Base-by-base conservation (phyloP, 2,888 invertebrate species). In the Blastobasis lacticolella region DNA sequence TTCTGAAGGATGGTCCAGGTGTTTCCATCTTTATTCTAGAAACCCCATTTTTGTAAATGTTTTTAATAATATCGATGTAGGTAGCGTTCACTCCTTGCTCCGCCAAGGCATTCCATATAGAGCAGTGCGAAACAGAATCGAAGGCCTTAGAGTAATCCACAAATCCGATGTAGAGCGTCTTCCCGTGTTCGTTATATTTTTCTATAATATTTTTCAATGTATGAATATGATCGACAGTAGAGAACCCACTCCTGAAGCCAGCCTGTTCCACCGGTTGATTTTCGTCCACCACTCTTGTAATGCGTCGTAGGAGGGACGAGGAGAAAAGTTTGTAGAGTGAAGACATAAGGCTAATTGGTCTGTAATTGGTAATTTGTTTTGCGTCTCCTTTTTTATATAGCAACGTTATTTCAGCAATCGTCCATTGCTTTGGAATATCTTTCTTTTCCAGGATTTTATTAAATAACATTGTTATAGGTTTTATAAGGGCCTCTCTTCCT, bases 361-460 rank as follows among this genome's bases (percentile, higher is more conserved):
- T 43, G 10, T 56, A 56, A 36, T 55, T 55, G 5, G 38, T 10
- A 5, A 56, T 51, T 45, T 53, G 51, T 36, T 43, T 9, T 10
- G 53, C 48, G 53, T 56, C 48, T 49, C 54, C 53, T 52, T 56
- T 56, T 47, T 56, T 55, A 38, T 58, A 55, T 0, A 56, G 7
- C 4, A 58, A 23, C 8, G 53, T 51, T 7, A 53, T 58, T 6
- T 53, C 41, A 4, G 52, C 53, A 40, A 47, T 48, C 4, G 37
- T 38, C 49, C 54, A 54, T 36, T 51, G 48, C 8, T 36, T 5
- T 4, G 49, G 49, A n/a, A 49, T 42, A 23, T 5, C 7, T n/a
- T 38, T 44, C 6, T 36, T 48, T 4, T 48, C 8, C 10, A 51
- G n/a, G 5, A 52, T 42, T 9, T 8, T 10, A 37, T 50, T 50